Conservation (phyloP, 1,140 invertebrate genomes). For the Mizuhopecten yessoensis region DNA sequence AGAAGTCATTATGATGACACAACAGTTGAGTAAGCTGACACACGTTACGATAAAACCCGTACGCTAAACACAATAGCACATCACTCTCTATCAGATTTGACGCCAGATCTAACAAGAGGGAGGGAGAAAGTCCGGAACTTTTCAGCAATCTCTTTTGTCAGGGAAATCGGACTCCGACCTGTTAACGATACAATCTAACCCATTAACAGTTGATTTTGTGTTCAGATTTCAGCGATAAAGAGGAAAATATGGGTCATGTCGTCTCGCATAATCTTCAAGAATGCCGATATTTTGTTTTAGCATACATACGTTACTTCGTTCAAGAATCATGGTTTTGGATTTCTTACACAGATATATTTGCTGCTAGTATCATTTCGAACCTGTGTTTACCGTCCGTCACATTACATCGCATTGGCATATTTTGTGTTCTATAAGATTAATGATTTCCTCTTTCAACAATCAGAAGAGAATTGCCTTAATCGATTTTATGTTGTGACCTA, state of each 20-base stretch:
- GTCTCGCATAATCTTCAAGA: background rate
- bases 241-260: background rate
- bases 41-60: too few relatives aligned
- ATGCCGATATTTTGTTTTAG: background rate
- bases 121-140: background rate
- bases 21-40: too few relatives aligned
- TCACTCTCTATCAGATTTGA: background rate
- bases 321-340: too few relatives aligned
- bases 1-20: too few relatives aligned
- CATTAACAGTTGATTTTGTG: slow-evolving; percentile 13
- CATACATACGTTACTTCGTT: background rate
- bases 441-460: too few relatives aligned
- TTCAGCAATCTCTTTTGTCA: background rate
- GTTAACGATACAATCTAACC: slow-evolving; percentile 14
- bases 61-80: background rate
- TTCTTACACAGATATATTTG: too few relatives aligned
- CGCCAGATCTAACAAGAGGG: background rate
- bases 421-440: too few relatives aligned
- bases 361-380: too few relatives aligned
- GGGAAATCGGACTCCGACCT: slow-evolving; percentile 8
- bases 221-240: background rate
- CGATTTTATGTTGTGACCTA: too few relatives aligned
- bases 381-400: too few relatives aligned
- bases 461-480: too few relatives aligned
- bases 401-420: too few relatives aligned